Evolutionary conservation across 2,888 invertebrate species (phyloP).

Genomic region (Drosophila parthenogenetica): DNA sequence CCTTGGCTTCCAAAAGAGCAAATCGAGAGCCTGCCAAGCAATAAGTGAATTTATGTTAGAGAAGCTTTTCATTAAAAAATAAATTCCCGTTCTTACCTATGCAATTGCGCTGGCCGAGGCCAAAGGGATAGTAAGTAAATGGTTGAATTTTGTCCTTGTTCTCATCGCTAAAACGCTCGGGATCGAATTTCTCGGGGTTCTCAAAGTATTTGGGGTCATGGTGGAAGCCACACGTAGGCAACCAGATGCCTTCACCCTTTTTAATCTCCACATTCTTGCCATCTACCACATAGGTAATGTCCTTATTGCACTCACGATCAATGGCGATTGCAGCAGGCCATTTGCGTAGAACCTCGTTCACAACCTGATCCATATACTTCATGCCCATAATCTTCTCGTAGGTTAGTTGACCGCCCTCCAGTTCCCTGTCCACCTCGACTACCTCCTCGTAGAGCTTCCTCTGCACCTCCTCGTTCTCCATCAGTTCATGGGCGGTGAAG

Average conservation of each 20-base stretch:
- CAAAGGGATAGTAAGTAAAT: slow-evolving; percentile 86
- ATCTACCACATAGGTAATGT: slow-evolving; percentile 84
- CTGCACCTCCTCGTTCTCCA: slow-evolving; percentile 87
- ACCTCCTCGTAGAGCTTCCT: slow-evolving; percentile 87
- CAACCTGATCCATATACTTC: slow-evolving; percentile 87
- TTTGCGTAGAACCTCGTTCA: slow-evolving; percentile 86
- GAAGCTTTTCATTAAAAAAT: not conserved
- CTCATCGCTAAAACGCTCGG: slow-evolving; percentile 87
- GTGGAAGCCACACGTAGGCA: slow-evolving; percentile 86
- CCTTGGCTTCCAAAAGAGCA: slow-evolving; percentile 83
- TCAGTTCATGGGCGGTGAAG: slow-evolving; percentile 87
- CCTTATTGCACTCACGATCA: slow-evolving; percentile 86
- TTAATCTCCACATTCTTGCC: slow-evolving; percentile 77
- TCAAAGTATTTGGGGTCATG: slow-evolving; percentile 86
- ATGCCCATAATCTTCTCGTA: slow-evolving; percentile 87
- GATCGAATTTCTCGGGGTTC: slow-evolving; percentile 87
- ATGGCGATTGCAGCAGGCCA: slow-evolving; percentile 86
- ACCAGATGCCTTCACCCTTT: slow-evolving; percentile 71
- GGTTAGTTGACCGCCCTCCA: slow-evolving; percentile 85
- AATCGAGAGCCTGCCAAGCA: slow-evolving; percentile 80
- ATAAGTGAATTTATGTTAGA: not conserved
- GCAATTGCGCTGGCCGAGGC: slow-evolving; percentile 88
- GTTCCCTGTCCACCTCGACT: slow-evolving; percentile 84
- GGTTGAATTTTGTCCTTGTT: slow-evolving; percentile 86
- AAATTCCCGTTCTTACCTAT: slow-evolving; percentile 85